Evolutionary conservation across 2,888 invertebrate species (phyloP).

Genomic region (Boloria euphrosyne): DNA sequence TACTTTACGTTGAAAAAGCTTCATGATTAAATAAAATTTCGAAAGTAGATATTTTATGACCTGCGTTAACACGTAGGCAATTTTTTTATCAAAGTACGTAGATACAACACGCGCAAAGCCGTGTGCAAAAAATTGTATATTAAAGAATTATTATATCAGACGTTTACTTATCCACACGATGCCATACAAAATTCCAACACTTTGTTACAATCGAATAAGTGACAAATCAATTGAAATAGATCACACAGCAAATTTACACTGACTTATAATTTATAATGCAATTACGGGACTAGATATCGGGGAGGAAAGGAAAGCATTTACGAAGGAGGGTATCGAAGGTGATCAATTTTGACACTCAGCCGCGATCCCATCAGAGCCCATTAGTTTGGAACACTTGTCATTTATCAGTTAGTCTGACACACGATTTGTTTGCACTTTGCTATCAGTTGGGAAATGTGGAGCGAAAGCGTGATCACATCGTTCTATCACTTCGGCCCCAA

Average conservation of each 20-base stretch:
- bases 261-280: slow-evolving; percentile 1
- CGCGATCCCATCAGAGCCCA: slow-evolving; percentile 17
- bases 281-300: slow-evolving; percentile 5
- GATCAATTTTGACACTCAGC: slow-evolving; percentile 21
- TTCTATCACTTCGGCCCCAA: neutral
- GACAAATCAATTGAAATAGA: slow-evolving; percentile 2
- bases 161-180: no score
- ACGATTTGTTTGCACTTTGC: slow-evolving; percentile 24
- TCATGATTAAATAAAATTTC: no score
- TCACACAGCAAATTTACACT: neutral
- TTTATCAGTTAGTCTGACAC: slow-evolving; percentile 26
- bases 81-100: no score
- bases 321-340: slow-evolving; percentile 15
- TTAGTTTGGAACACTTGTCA: slow-evolving; percentile 22
- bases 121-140: no score
- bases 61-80: no score
- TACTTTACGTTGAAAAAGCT: no score
- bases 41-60: no score
- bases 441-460: slow-evolving; percentile 23
- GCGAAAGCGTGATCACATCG: slow-evolving; percentile 18
- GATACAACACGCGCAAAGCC: no score
- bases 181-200: neutral
- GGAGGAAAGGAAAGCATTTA: slow-evolving; percentile 1
- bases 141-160: no score
- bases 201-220: neutral